Evolutionary conservation across 2,797 vertebrate genomes (phyloP), one percentile per base, ranked within the genome.

Genomic region (Pachyuromys duprasi): DNA sequence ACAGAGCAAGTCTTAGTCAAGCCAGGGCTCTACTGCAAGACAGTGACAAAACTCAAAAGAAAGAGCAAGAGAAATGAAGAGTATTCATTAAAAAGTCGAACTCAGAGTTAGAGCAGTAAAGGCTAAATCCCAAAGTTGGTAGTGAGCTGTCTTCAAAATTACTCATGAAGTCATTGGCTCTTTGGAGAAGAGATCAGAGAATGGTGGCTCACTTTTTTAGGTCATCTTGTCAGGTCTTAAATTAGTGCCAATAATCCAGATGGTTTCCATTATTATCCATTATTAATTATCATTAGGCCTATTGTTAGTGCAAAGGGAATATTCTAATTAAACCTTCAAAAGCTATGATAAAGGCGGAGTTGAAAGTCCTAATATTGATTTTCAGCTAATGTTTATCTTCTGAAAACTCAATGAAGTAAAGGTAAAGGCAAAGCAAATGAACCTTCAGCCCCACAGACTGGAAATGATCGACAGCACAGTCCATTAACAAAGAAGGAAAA

Each of bases 251-350:
- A 95, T 79, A 93, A 95, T 78, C 78, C 83, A 86, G 42, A 91
- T 42, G 9, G 45, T 88, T 93, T 93, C 60, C 72, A 87, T 70
- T 89, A 72, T 67, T 94, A 90, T 62, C 55, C 36, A 92, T 86
- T 95, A 91, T 92, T 88, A 92, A 90, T 79, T 84, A 96, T 92
- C 86, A 94, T 90, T 86, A 91, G 94, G 79, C 65, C 80, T 26
- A 90, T 65, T 95, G 92, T 95, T 90, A 93, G 86, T 76, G 8
- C 95, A 81, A 92, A 91, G 60, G 33, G 93, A 94, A 95, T 49
- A 80, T 49, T 90, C 79, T 90, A 97, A 65, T 89, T 86, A 91
- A 90, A 92, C 72, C 95, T 94, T 87, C 80, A 93, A 95, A 92
- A 96, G 72, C 33, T 89, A 94, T 14, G 13, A 83, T 93, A 65